Evolutionary conservation across 2,113 vertebrate species (phyloP), one percentile per base, ranked within the genome.

Genomic region (Colinus virginianus): DNA sequence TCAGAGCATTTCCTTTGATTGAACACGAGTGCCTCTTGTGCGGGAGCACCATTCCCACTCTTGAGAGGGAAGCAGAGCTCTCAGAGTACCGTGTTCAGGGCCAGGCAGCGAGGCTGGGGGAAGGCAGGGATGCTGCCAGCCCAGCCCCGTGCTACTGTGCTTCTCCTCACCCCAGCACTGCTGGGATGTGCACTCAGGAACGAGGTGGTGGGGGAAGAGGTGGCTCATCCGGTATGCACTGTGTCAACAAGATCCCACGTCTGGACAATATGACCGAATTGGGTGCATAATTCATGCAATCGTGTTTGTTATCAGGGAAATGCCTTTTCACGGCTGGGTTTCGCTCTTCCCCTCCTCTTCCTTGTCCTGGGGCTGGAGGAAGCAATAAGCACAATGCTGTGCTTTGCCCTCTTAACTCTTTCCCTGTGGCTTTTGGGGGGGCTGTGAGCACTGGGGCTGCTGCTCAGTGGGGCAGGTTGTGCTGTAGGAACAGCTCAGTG

Each of bases 221-320:
- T 76, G 86, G 14, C 78, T 59, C 79, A 84, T 95, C 76, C 88
- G 67, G 90, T 17, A 70, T 62, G 78, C 21, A 5, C 14, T 96
- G 84, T 32, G 26, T 66, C 96, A 97, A 96, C 96, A 96, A 66
- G 12, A 59, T 68, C 91, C 61, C 59, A 84, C 78, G 95, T 80
- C 86, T 7, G 91, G 88, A 82, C 91, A 91, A 49, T 66, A 59
- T 42, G 85, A 78, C 7, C 66, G 18, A 63, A 82, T 96, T 91
- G 25, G 71, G 96, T 79, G 90, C 92, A 63, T 94, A 93, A 96
- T 94, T 95, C 56, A 78, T 74, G 84, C 48, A 23, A 36, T 72
- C 55, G 26, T 95, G 91, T 95, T 96, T 96, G 96, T 97, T 97
- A 97, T 97, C 91, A 94, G 96, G 97, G 97, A 97, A 97, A 97